A percentile compares a stretch with the other conserved stretches of the same genome.
phyloP scores from a whole-genome alignment of 92 coral and sea anemone species.

The Scolanthus callimorphus region DNA sequence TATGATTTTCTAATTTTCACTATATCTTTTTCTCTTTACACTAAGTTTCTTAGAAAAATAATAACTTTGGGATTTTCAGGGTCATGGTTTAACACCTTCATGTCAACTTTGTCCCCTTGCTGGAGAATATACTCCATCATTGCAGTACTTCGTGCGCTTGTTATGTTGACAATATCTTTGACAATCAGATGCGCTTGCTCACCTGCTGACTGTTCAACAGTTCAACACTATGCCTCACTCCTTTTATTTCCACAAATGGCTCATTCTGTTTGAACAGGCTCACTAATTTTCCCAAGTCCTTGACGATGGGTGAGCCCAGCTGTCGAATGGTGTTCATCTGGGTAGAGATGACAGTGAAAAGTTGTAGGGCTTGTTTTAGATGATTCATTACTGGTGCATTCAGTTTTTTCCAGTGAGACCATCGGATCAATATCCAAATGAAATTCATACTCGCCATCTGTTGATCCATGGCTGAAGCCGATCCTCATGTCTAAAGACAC shows the following conservation, averaged over 20 bases:
- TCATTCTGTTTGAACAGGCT: slow-evolving; percentile 54
- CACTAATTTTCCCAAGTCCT: slow-evolving; percentile 66
- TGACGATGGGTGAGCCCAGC: slow-evolving; percentile 64
- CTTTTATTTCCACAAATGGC: slow-evolving; percentile 56
- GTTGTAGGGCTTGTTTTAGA: slow-evolving; percentile 65
- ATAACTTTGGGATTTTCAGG: slow-evolving; percentile 80
- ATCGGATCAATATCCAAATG: slow-evolving; percentile 83
- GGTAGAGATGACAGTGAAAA: slow-evolving; percentile 66
- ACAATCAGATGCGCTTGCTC: slow-evolving; percentile 89
- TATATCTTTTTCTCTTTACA: slow-evolving; percentile 47
- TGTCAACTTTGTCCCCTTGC: slow-evolving; percentile 93
- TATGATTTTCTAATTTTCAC: too few species aligned
- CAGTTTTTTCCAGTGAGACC: slow-evolving; percentile 72
- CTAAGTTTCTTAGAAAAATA: slow-evolving; percentile 76
- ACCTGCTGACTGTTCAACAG: slow-evolving; percentile 80
- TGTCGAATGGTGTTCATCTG: slow-evolving; percentile 67
- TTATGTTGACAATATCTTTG: slow-evolving; percentile 65
- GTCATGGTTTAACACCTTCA: slow-evolving; percentile 72
- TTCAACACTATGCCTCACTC: slow-evolving; percentile 73
- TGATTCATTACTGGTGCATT: slow-evolving; percentile 58
- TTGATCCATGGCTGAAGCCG: slow-evolving; percentile 84
- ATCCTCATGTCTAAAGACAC: slow-evolving; percentile 87
- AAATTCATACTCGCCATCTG: slow-evolving; percentile 81
- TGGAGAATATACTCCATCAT: slow-evolving; percentile 85
- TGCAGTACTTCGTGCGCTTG: slow-evolving; percentile 58